Base-by-base conservation (phyloP, 2,113 vertebrate species). In the Sander vitreus region DNA sequence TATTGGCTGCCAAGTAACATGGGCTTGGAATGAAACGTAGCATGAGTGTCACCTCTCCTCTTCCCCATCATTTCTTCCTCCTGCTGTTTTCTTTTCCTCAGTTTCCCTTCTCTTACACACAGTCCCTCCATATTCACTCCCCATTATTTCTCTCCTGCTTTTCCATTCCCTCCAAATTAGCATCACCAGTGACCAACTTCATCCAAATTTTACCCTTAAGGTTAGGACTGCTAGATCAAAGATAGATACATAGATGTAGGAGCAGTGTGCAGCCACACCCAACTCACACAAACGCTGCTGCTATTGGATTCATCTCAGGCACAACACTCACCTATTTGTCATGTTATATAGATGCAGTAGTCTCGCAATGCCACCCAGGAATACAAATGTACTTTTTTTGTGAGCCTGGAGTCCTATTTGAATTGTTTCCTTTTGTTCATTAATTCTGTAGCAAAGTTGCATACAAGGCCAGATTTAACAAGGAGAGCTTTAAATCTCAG, bases 1-100 rank as follows among this genome's bases (percentile, higher is more conserved):
- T 68, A 75, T 60, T 7, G 51, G 66, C 89, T 91, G 81, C 89
- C 60, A 78, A 81, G 80, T 90, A 90, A 87, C 71, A 5, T 39
- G 19, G 60, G 45, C 81, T 76, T 86, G 84, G 85, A 91, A 93
- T 92, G 85, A 83, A 78, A 72, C 67, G 27, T 63, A 74, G 68
- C 82, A 75, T 43, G 67, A 85, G 76, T 73, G 68, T 65, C 65
- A 58, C 76, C 64, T 81, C 72, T 70, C 72, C 73, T 73, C 82
- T 51, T 50, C 72, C 55, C 57, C 55, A 18, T 63, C 57, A 54
- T 79, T 50, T 81, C 43, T 55, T 55, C 68, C 58, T 60, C 73
- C n/a, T 4, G 45, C 66, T 10, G 16, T 67, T 83, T 76, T 8
- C 21, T 57, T 88, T 66, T 75, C 71, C 10, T 10, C 9, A 39